phyloP scores from a whole-genome alignment of 2,797 vertebrate genomes.

The Atherinosoma microstoma region DNA sequence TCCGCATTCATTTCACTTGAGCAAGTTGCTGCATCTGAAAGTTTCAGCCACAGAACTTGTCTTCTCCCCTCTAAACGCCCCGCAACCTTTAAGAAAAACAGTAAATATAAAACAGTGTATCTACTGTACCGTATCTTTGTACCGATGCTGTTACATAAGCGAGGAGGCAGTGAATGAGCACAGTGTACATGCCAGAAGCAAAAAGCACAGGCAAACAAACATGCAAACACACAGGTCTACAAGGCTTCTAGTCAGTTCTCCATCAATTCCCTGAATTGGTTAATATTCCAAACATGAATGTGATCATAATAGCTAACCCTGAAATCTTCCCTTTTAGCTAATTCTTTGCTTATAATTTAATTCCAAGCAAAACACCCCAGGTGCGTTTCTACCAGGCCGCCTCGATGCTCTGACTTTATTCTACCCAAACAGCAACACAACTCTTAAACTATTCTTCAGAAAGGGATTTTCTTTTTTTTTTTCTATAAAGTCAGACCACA shows the following conservation, averaged over 20 bases:
- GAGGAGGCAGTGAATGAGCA: slow-evolving; percentile 40
- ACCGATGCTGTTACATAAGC: slow-evolving; percentile 35
- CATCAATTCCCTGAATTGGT: not conserved
- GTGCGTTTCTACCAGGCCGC: not conserved
- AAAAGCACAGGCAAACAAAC: slow-evolving; percentile 29
- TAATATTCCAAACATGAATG: not conserved
- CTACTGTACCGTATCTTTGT: slow-evolving; percentile 36
- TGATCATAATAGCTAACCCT: not conserved
- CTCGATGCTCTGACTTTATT: not conserved
- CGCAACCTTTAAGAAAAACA: not conserved
- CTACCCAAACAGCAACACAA: not conserved
- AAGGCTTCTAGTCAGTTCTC: slow-evolving; percentile 3
- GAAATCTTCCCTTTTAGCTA: not conserved
- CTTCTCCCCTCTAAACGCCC: slow-evolving; percentile 3
- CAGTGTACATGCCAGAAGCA: slow-evolving; percentile 39
- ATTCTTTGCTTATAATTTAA: not conserved
- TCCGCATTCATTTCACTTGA: not conserved
- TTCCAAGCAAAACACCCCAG: not conserved
- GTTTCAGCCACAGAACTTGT: not conserved
- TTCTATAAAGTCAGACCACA: not conserved
- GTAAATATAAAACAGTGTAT: slow-evolving; percentile 31
- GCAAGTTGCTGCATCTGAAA: not conserved
- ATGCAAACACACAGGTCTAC: slow-evolving; percentile 16
- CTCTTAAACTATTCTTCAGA: too few relatives aligned
- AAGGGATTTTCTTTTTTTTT: too few relatives aligned